A percentile compares a stretch with the other conserved stretches of the same genome.
These are phyloP conservation scores for Thalassoma bifasciatum DNA, from an alignment of 2,113 vertebrate genomes.

Conservation along the genomic window DNA sequence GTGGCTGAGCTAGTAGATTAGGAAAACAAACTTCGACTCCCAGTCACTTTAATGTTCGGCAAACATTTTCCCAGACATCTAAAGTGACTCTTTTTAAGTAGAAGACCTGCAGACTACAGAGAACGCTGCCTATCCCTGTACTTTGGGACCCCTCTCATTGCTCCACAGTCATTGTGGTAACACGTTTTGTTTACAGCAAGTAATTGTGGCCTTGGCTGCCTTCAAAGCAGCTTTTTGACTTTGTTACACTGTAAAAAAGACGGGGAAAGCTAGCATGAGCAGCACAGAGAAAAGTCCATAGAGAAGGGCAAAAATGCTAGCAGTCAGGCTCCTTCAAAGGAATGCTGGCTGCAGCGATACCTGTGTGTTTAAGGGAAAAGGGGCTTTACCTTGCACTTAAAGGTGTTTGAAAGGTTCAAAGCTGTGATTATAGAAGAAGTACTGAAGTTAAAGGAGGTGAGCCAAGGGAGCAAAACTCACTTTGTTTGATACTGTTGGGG, in stretches of 20 bases:
- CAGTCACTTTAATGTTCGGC: constrained; percentile 35
- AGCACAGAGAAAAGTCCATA: constrained; percentile 31
- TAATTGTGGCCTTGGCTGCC: constrained; percentile 78
- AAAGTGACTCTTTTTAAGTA: constrained; percentile 46
- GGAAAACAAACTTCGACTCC: constrained; percentile 13
- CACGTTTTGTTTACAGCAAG: constrained; percentile 68
- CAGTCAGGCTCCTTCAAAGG: constrained; percentile 43
- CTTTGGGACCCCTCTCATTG: constrained; percentile 72
- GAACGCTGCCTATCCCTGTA: constrained; percentile 65
- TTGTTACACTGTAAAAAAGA: constrained; percentile 46
- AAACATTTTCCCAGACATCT: constrained; percentile 60
- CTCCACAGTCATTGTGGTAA: constrained; percentile 57
- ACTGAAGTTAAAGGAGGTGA: constrained; percentile 24
- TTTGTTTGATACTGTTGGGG: constrained; percentile 22
- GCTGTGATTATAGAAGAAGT: constrained; percentile 61
- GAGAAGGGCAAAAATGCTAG: constrained; percentile 35
- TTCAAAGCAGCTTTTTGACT: constrained; percentile 74
- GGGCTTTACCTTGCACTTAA: constrained; percentile 71
- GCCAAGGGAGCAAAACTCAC: constrained; percentile 33
- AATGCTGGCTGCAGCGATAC: constrained; percentile 47
- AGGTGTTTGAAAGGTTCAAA: constrained; percentile 50
- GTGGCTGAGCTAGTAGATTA: background rate
- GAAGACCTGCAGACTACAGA: constrained; percentile 57
- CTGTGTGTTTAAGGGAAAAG: constrained; percentile 19
- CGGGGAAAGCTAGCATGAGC: constrained; percentile 57